Percentiles rank a stretch among this genome's conserved stretches.
These are phyloP conservation scores for Cataglyphis altisquamis DNA, from an alignment of 2,888 invertebrate species.

Conservation along the genomic window DNA sequence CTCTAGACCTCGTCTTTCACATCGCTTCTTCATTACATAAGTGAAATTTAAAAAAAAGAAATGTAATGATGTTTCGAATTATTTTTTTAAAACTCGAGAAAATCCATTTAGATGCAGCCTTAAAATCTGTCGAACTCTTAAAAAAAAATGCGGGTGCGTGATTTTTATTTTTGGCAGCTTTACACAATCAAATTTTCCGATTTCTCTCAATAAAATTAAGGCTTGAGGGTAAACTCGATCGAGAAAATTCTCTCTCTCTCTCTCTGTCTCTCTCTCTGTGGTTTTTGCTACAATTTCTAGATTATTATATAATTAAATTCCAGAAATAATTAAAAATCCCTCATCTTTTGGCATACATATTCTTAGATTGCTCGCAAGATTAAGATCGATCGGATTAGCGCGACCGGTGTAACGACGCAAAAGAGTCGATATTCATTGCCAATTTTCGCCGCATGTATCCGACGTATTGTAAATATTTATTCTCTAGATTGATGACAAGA, in stretches of 20 bases:
- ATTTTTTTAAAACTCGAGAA: background rate
- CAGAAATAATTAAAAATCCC: background rate
- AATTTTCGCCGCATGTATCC: slow-evolving; percentile 37
- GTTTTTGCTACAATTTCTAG: background rate
- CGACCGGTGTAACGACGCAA: slow-evolving; percentile 21
- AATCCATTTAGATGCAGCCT: background rate
- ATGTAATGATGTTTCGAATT: background rate
- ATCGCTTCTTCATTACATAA: background rate
- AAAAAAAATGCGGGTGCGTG: background rate
- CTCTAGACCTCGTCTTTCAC: background rate
- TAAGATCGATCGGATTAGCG: slow-evolving; percentile 19
- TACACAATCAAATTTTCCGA: background rate
- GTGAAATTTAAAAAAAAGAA: background rate
- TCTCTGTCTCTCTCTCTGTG: background rate
- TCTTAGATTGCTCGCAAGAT: slow-evolving; percentile 35
- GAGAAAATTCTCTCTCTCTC: background rate
- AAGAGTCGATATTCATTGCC: slow-evolving; percentile 51
- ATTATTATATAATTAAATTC: background rate
- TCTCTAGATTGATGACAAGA: slow-evolving; percentile 34
- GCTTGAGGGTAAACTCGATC: background rate
- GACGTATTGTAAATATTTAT: slow-evolving; percentile 34
- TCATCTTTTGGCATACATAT: background rate
- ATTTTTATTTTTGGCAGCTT: background rate
- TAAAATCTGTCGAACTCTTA: background rate
- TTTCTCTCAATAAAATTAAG: background rate